Conservation (phyloP, 2,797 vertebrate species). For the Yasuhikotakia modesta region DNA sequence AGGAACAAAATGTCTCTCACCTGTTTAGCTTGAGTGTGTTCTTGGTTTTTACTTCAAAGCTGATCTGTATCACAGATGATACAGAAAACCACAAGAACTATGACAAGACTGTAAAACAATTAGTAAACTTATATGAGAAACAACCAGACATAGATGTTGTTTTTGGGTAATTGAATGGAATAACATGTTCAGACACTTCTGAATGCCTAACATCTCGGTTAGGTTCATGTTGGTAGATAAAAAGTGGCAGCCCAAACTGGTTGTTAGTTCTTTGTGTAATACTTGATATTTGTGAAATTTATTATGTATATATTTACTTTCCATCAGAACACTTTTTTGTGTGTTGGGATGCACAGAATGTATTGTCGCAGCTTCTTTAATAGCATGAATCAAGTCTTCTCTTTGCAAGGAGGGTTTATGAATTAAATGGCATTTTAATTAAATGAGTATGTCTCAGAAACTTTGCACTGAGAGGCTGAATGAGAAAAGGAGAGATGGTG, state of each 20-base stretch:
- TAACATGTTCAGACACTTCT: conserved; percentile 28
- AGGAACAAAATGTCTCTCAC: conserved; percentile 17
- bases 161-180: not conserved
- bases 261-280: not conserved
- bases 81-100: not conserved
- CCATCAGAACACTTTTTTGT: too few species aligned
- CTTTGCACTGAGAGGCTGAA: conserved; percentile 32
- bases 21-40: not conserved
- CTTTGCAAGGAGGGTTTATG: not conserved
- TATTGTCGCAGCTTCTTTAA: not conserved
- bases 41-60: not conserved
- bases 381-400: not conserved
- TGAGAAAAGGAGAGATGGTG: conserved; percentile 10
- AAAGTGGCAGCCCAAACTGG: not conserved
- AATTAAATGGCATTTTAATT: conserved; percentile 7
- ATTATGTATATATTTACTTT: not conserved
- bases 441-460: not conserved
- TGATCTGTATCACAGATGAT: not conserved
- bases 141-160: not conserved
- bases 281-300: not conserved
- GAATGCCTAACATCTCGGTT: not conserved
- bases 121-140: too few species aligned
- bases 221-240: not conserved
- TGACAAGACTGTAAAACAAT: not conserved
- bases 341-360: not conserved